phyloP scores from a whole-genome alignment of 2,113 vertebrate genomes.

The Osmerus eperlanus region DNA sequence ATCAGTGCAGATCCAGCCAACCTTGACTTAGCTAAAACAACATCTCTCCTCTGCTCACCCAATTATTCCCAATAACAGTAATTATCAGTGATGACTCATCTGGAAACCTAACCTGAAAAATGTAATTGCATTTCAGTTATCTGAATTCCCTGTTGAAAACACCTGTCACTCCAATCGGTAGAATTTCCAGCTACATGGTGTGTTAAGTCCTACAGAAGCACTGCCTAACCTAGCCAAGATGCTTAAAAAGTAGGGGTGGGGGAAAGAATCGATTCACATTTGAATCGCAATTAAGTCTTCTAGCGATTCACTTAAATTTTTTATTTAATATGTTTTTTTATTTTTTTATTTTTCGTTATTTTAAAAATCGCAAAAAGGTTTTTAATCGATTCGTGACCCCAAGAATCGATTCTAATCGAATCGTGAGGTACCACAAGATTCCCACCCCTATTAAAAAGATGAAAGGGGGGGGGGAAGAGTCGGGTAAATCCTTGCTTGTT shows the following conservation, averaged over 20 bases:
- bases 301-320: too few species aligned
- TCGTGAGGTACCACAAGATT: too few species aligned
- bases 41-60: constrained; percentile 27
- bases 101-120: constrained; percentile 47
- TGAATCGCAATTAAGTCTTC: too few species aligned
- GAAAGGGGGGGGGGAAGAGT: not conserved
- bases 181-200: constrained; percentile 35
- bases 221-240: constrained; percentile 7
- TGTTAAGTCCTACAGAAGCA: constrained; percentile 7
- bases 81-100: constrained; percentile 42
- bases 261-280: too few species aligned
- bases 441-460: too few species aligned
- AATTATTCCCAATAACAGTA: constrained; percentile 38
- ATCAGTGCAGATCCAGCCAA: constrained; percentile 20
- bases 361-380: too few species aligned
- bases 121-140: constrained; percentile 64
- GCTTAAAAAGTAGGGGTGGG: not conserved
- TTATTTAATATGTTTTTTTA: too few species aligned
- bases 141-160: constrained; percentile 45
- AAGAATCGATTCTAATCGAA: too few species aligned
- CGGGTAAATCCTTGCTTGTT: too few species aligned
- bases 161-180: constrained; percentile 46
- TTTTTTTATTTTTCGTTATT: too few species aligned
- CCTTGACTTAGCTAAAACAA: constrained; percentile 44
- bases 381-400: too few species aligned